Conservation (phyloP, 2,888 invertebrate genomes). For the Allygus modestus region DNA sequence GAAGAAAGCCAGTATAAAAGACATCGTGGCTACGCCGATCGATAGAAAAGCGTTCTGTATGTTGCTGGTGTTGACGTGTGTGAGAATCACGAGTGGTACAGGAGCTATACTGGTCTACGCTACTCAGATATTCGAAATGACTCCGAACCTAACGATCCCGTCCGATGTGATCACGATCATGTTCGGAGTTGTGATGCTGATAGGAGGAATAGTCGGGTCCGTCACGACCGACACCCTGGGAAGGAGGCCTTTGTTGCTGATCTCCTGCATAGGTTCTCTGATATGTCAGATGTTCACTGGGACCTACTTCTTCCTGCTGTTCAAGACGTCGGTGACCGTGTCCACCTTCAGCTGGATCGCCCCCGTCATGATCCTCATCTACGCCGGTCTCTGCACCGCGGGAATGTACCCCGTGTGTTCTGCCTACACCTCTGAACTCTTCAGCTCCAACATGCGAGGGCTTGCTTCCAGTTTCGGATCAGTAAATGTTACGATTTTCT, state of each 20-base stretch:
- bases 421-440: slow-evolving; percentile 42
- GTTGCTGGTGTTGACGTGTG: slow-evolving; percentile 58
- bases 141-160: slow-evolving; percentile 51
- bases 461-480: slow-evolving; percentile 33
- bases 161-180: slow-evolving; percentile 59
- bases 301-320: slow-evolving; percentile 64
- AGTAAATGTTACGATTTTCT: neutral
- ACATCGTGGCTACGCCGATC: slow-evolving; percentile 63
- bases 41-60: slow-evolving; percentile 66
- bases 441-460: slow-evolving; percentile 30
- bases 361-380: slow-evolving; percentile 77
- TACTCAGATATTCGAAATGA: slow-evolving; percentile 65
- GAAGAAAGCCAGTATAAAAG: slow-evolving; percentile 27
- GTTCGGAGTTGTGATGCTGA: slow-evolving; percentile 65
- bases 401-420: slow-evolving; percentile 74
- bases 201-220: slow-evolving; percentile 62
- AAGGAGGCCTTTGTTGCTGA: slow-evolving; percentile 65
- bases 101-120: slow-evolving; percentile 67
- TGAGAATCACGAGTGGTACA: slow-evolving; percentile 63
- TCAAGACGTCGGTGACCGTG: slow-evolving; percentile 68
- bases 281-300: slow-evolving; percentile 59
- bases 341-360: slow-evolving; percentile 75
- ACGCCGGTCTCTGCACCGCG: slow-evolving; percentile 78
- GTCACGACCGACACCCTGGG: slow-evolving; percentile 66
- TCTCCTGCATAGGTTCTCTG: slow-evolving; percentile 64